These are phyloP conservation scores for Drosophila simulans DNA, from an alignment of 1,140 invertebrate genomes.

Conservation along the genomic window DNA sequence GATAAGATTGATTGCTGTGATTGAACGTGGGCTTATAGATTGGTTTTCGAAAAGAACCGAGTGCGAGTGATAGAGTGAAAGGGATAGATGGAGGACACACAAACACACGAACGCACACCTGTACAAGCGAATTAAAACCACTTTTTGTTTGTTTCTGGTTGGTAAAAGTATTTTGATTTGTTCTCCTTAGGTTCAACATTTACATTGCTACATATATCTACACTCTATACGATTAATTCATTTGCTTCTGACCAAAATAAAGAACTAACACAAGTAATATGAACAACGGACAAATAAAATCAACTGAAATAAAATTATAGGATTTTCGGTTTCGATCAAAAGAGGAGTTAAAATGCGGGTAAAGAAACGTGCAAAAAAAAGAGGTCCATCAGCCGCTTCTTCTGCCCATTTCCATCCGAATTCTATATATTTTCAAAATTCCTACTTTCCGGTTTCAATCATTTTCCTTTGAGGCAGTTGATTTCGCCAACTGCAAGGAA, in stretches of 20 bases:
- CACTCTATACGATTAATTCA: conserved; percentile 18
- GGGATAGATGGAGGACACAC: conserved; percentile 6
- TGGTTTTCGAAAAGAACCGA: not conserved
- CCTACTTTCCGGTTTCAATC: not conserved
- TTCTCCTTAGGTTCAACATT: conserved; percentile 3
- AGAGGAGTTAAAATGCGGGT: not conserved
- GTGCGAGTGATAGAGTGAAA: conserved; percentile 7
- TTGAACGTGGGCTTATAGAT: not conserved
- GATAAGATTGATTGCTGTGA: not conserved
- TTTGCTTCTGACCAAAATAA: not conserved
- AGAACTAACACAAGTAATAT: not conserved
- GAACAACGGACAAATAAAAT: not conserved
- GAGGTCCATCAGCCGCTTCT: not conserved
- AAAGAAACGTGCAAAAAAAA: conserved; percentile 6
- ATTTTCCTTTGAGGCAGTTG: conserved; percentile 19
- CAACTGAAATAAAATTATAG: not conserved
- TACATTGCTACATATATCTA: conserved; percentile 27
- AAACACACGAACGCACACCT: not conserved
- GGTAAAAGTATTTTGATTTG: conserved; percentile 15
- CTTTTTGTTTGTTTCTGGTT: conserved; percentile 10
- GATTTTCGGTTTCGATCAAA: not conserved
- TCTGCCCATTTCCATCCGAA: not conserved
- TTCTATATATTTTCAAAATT: not conserved
- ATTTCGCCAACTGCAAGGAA: conserved; percentile 36
- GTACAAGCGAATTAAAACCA: conserved; percentile 17